A percentile compares a stretch with the other conserved stretches of the same genome.
Evolutionary conservation across 2,797 vertebrate genomes (phyloP).

Genomic region (Clamator glandarius): DNA sequence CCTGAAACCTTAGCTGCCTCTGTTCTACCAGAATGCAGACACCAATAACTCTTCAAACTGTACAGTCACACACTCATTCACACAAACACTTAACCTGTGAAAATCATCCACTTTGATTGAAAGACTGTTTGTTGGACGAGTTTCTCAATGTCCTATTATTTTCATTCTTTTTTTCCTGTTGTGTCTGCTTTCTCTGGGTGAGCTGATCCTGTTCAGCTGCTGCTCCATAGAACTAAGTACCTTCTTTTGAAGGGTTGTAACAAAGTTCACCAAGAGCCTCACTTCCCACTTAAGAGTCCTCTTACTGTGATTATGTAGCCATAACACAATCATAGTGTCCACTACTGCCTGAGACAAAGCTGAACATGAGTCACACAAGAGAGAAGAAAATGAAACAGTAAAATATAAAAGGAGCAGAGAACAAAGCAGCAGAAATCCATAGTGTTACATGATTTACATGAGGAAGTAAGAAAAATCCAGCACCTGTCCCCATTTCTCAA

Average conservation of each 20-base stretch:
- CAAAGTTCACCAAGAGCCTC: neutral
- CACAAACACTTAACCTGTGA: neutral
- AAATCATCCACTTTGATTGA: neutral
- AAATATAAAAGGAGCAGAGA: neutral
- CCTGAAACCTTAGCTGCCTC: neutral
- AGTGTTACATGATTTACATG: neutral
- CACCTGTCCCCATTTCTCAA: neutral
- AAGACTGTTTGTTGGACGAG: neutral
- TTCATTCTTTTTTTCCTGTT: neutral
- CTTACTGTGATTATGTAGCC: neutral
- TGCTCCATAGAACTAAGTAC: neutral
- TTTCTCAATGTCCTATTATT: neutral
- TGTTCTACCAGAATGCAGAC: neutral
- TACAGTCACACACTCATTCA: neutral
- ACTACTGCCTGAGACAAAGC: neutral
- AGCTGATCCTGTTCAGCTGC: neutral
- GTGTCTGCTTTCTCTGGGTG: neutral
- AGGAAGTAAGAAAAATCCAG: neutral
- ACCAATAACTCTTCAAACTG: neutral
- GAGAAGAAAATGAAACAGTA: neutral
- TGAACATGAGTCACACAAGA: neutral
- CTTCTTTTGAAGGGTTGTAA: neutral
- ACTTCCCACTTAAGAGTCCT: neutral
- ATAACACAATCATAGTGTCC: too few relatives aligned
- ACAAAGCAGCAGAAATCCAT: neutral